Evolutionary conservation across 2,113 vertebrate genomes (phyloP), one percentile per base, ranked within the genome.

Genomic region (Micromys minutus): DNA sequence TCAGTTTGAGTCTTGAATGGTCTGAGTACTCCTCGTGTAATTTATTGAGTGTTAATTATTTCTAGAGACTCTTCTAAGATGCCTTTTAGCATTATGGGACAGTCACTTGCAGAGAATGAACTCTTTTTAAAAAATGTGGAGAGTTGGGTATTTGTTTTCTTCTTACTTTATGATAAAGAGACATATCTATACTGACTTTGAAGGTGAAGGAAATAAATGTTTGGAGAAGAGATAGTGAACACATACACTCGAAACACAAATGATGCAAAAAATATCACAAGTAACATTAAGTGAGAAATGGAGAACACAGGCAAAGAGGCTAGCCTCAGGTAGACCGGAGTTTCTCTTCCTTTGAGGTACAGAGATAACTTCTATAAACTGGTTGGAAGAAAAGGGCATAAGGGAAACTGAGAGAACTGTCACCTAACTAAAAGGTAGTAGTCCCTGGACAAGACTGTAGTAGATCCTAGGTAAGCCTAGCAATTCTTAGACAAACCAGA

Each of bases 311-410:
- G 39, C 63, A 11, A 89, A 65, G 24, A 80, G 34, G 80, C 71
- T 87, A 94, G 31, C 19, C 31, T 90, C 61, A 1, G 11, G 16
- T 4, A 91, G 39, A 61, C 47, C 12, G 50, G 69, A 77, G 31
- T 3, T 65, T 81, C 19, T 15, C 2, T 67, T 89, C 42, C 42
- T 31, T 42, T 69, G 16, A 13, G 0, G 42, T 4, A 80, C 7
- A 69, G 15, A 94, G 57, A 77, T n/a, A 84, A 55, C 95, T 89
- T 80, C 71, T 77, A 77, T 55, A 71, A 93, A 76, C 94, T n/a
- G 42, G 7, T 22, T 92, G 42, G 71, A 80, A 95, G 34, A 22
- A 91, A 77, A 93, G 29, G 19, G 4, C 34, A 92, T 42, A 87
- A 63, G 36, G 36, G 50, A 76, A 75, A 13, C 34, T 83, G 16